A percentile compares a stretch with the other conserved stretches of the same genome.
Evolutionary conservation across 2,797 vertebrate genomes (phyloP).

Genomic region (Loris lydekkerianus): DNA sequence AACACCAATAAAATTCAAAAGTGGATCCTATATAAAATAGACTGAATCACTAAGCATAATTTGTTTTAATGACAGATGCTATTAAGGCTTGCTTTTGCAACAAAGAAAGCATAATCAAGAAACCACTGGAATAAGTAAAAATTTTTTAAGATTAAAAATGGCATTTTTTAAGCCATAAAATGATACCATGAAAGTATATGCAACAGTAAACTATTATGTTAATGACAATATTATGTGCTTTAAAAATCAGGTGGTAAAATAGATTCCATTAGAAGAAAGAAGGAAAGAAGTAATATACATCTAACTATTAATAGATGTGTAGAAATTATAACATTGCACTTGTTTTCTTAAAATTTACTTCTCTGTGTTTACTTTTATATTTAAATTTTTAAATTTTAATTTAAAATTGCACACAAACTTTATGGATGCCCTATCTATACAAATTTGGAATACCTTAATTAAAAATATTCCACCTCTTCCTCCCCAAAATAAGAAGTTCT

Average conservation of each 20-base stretch:
- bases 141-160: slow-evolving; percentile 36
- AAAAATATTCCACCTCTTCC: not conserved
- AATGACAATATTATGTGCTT: not conserved
- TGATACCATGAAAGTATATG: not conserved
- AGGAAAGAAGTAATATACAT: not conserved
- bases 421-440: too few species aligned
- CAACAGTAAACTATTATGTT: slow-evolving; percentile 29
- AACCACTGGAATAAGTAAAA: slow-evolving; percentile 51
- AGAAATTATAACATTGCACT: not conserved
- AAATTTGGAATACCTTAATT: not conserved
- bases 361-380: not conserved
- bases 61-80: slow-evolving; percentile 37
- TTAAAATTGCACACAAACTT: too few species aligned
- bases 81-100: slow-evolving; percentile 17
- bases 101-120: slow-evolving; percentile 33
- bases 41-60: not conserved
- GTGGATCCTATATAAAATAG: slow-evolving; percentile 37
- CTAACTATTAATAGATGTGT: not conserved
- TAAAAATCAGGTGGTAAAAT: not conserved
- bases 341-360: slow-evolving; percentile 26
- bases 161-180: slow-evolving; percentile 41
- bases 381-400: not conserved
- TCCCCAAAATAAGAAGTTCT: not conserved
- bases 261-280: not conserved
- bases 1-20: slow-evolving; percentile 57